Evolutionary conservation across 2,797 vertebrate genomes (phyloP).

Genomic region (Martes flavigula): DNA sequence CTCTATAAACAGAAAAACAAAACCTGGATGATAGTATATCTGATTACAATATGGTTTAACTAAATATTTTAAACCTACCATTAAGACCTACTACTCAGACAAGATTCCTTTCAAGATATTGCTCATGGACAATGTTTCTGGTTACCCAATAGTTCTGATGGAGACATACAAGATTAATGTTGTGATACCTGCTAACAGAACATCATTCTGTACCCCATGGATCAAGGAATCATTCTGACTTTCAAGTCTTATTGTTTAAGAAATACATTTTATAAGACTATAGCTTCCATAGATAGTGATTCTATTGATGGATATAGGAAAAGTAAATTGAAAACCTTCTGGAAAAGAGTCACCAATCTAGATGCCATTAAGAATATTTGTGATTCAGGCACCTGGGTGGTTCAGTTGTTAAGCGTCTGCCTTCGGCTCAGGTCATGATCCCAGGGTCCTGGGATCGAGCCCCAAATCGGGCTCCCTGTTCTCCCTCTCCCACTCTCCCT

Average conservation of each 20-base stretch:
- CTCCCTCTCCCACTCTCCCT: too few relatives aligned
- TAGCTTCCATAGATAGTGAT: background rate
- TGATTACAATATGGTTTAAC: background rate
- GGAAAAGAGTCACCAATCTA: background rate
- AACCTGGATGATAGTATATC: background rate
- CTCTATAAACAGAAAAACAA: background rate
- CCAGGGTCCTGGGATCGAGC: too few relatives aligned
- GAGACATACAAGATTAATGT: background rate
- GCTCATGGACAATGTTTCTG: background rate
- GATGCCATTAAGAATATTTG: background rate
- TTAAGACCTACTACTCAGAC: background rate
- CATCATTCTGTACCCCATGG: background rate
- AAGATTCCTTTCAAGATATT: background rate
- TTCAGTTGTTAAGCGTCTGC: too few relatives aligned
- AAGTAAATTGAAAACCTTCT: background rate
- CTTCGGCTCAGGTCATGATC: too few relatives aligned
- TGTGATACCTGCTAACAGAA: background rate
- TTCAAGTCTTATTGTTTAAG: background rate
- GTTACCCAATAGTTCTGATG: background rate
- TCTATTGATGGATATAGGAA: background rate
- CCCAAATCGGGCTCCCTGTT: too few relatives aligned
- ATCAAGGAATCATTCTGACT: background rate
- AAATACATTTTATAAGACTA: background rate
- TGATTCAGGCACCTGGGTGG: too few relatives aligned
- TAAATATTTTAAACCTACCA: background rate